These are phyloP conservation scores for Falco berigora DNA, from an alignment of 2,797 vertebrate species.

Conservation along the genomic window DNA sequence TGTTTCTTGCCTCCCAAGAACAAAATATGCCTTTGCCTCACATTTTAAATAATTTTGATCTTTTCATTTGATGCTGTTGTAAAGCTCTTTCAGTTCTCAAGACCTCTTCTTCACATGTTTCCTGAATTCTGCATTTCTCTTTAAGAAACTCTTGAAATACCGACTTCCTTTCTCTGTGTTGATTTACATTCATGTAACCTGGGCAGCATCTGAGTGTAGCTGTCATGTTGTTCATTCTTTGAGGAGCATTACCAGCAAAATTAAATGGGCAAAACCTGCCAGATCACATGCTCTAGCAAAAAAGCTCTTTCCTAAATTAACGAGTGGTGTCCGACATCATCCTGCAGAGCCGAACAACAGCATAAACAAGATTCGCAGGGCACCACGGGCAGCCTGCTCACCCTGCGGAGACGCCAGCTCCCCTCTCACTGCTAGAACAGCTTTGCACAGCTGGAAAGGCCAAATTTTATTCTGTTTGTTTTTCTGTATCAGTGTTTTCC, in stretches of 20 bases:
- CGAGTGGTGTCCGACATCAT: not conserved
- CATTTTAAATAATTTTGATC: slow-evolving; percentile 7
- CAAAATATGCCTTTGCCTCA: slow-evolving; percentile 17
- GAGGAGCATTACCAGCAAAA: not conserved
- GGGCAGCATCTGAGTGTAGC: not conserved
- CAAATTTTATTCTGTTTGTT: not conserved
- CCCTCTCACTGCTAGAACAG: not conserved
- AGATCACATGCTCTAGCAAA: not conserved
- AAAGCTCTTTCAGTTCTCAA: not conserved
- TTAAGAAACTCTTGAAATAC: not conserved
- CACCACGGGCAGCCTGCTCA: not conserved
- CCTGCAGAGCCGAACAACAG: not conserved
- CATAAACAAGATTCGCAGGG: too few species aligned
- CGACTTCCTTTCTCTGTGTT: not conserved
- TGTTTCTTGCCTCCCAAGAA: slow-evolving; percentile 55
- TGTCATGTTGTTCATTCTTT: not conserved
- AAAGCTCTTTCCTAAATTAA: not conserved
- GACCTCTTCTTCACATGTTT: not conserved
- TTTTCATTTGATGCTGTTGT: not conserved
- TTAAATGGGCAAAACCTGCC: slow-evolving; percentile 4
- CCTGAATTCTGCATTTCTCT: not conserved
- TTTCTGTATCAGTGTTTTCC: not conserved
- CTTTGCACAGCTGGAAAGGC: not conserved
- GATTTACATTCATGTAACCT: not conserved
- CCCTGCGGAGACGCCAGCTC: not conserved